Evolutionary conservation across 2,888 invertebrate species (phyloP), one percentile per base, ranked within the genome.

Genomic region (Andrena bucephala): DNA sequence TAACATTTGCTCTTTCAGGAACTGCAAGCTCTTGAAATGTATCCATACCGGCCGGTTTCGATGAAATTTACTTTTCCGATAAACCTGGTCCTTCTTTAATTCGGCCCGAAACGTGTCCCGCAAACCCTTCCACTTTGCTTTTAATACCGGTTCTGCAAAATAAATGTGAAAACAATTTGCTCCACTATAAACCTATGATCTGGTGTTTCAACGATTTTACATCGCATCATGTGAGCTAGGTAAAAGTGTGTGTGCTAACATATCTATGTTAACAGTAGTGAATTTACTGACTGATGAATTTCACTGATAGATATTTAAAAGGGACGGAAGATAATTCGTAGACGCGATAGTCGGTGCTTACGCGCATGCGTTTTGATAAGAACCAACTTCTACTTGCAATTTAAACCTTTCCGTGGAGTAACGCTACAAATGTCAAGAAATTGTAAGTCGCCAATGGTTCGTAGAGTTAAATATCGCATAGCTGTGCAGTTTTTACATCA

Each of bases 1-100:
- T 67, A 92, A 72, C 93, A 94, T 94, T 84, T 94, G 94, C 7
- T 94, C 94, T 81, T 93, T 94, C n/a, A 94, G 90, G 77, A 94
- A 94, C 31, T 92, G 91, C 59, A 94, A 89, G 31, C 92, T 92
- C 78, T 94, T 93, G 85, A 93, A 94, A 75, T 94, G 94, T 50
- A 93, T 93, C 94, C 94, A 94, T 50, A 92, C 90, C 27, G 94
- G 92, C 24, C 92, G 90, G 52, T 90, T 91, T 36, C 92, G 90
- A 50, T 90, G 90, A 50, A 87, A 92, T 81, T 92, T 92, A 72
- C 90, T 93, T 83, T 92, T 92, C 13, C 90, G 87, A 48, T 90
- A 93, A n/a, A 92, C 91, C 62, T 91, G 90, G 31, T 94, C 93
- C 77, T 94, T 94, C 78, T 93, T 94, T 29, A 94, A 74, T 65